A percentile compares a stretch with the other conserved stretches of the same genome.
Conservation (phyloP, 2,113 vertebrate genomes). For the Bucco capensis region DNA sequence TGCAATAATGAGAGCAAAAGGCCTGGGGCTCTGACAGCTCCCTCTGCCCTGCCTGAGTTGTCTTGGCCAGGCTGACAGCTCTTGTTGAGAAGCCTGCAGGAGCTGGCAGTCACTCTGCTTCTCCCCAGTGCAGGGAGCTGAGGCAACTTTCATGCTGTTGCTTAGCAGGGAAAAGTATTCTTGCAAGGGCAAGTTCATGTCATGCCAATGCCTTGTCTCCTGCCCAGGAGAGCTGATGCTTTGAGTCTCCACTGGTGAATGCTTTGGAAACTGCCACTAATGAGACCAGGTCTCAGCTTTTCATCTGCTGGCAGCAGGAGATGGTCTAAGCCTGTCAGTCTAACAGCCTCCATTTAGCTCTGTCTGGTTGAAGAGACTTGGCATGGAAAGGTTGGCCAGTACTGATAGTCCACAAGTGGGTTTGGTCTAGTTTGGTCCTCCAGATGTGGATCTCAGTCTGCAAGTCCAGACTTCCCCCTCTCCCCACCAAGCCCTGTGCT, state of each 20-base stretch:
- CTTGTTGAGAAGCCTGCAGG: neutral
- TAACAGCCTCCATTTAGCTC: neutral
- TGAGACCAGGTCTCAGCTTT: neutral
- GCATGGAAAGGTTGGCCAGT: neutral
- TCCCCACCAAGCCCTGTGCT: neutral
- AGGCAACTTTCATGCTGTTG: neutral
- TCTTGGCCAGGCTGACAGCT: neutral
- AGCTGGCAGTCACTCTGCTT: neutral
- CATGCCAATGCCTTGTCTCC: neutral
- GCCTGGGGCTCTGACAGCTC: neutral
- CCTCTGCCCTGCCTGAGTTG: neutral
- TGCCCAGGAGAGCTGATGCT: neutral
- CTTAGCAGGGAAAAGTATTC: neutral
- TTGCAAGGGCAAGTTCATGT: neutral
- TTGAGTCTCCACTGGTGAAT: neutral
- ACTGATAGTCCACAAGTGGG: fast-evolving
- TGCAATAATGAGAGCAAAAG: neutral
- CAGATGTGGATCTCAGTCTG: neutral
- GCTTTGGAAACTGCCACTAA: neutral
- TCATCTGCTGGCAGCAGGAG: neutral
- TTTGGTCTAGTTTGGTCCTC: neutral
- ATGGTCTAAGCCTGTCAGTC: neutral
- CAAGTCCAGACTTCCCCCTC: neutral
- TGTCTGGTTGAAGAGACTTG: fast-evolving
- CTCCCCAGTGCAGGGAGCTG: neutral